These are phyloP conservation scores for Phragmatobia fuliginosa DNA, from an alignment of 2,888 invertebrate genomes.

Conservation along the genomic window DNA sequence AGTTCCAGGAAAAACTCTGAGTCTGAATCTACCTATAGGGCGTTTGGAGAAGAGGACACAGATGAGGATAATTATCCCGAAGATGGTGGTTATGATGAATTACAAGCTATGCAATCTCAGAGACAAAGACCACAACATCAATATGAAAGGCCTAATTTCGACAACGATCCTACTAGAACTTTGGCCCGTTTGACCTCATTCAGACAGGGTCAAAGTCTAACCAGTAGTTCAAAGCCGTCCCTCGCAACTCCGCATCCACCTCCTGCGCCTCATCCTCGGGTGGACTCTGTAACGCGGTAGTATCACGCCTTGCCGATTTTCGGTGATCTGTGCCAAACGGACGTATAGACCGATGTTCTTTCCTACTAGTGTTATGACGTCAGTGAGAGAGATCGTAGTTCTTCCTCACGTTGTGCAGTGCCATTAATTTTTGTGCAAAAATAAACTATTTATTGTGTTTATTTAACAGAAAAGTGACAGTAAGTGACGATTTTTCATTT, in stretches of 20 bases:
- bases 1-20: slow-evolving; percentile 81
- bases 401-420: slow-evolving; percentile 66
- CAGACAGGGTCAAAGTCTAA: slow-evolving; percentile 71
- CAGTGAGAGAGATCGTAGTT: slow-evolving; percentile 68
- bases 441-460: slow-evolving; percentile 34
- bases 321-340: slow-evolving; percentile 86
- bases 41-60: slow-evolving; percentile 79
- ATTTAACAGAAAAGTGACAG: slow-evolving; percentile 34
- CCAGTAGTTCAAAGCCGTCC: slow-evolving; percentile 63
- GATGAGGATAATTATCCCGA: slow-evolving; percentile 80
- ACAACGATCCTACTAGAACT: slow-evolving; percentile 74
- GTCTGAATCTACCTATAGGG: slow-evolving; percentile 78
- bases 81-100: slow-evolving; percentile 79
- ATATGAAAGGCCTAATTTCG: slow-evolving; percentile 83
- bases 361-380: slow-evolving; percentile 68
- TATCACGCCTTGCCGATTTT: slow-evolving; percentile 84
- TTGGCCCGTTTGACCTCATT: slow-evolving; percentile 79
- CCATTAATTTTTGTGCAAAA: slow-evolving; percentile 43
- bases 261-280: slow-evolving; percentile 76
- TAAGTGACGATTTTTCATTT: slow-evolving; percentile 33
- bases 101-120: slow-evolving; percentile 79
- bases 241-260: slow-evolving; percentile 74
- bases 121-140: slow-evolving; percentile 77
- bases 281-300: slow-evolving; percentile 84
- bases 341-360: slow-evolving; percentile 74